Conservation (phyloP, 2,888 invertebrate species). For the Cepaea hortensis region DNA sequence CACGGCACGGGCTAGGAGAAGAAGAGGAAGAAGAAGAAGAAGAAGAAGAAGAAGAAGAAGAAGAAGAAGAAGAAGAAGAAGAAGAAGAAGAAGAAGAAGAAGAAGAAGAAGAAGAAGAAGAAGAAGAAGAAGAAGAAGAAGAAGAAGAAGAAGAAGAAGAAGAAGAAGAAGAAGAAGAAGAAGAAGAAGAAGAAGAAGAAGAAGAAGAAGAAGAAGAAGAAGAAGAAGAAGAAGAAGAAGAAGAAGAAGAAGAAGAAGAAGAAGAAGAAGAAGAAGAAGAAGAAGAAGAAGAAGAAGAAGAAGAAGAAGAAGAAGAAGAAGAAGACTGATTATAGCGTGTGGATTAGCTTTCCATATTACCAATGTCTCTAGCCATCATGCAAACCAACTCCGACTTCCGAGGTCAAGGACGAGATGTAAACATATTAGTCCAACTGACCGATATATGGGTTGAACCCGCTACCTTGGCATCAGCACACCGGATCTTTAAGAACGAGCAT, state of each 20-base stretch:
- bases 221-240: background rate
- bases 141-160: slow-evolving; percentile 7
- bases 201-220: slow-evolving; percentile 4
- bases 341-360: too few species aligned
- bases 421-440: too few species aligned
- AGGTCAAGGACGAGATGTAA: too few species aligned
- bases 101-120: slow-evolving; percentile 4
- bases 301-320: background rate
- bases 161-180: slow-evolving; percentile 4
- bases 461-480: too few species aligned
- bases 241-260: background rate
- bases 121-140: slow-evolving; percentile 4
- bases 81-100: slow-evolving; percentile 4
- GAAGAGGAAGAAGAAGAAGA: slow-evolving; percentile 1
- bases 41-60: slow-evolving; percentile 7
- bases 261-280: background rate
- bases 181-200: slow-evolving; percentile 4
- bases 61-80: slow-evolving; percentile 7
- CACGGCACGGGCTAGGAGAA: too few species aligned
- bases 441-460: too few species aligned
- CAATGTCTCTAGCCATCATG: too few species aligned
- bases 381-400: too few species aligned
- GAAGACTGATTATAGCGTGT: too few species aligned
- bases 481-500: too few species aligned
- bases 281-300: background rate